Percentiles rank a stretch among this genome's conserved stretches.
phyloP scores from a whole-genome alignment of 1,140 invertebrate species.

The Aphis craccivora region DNA sequence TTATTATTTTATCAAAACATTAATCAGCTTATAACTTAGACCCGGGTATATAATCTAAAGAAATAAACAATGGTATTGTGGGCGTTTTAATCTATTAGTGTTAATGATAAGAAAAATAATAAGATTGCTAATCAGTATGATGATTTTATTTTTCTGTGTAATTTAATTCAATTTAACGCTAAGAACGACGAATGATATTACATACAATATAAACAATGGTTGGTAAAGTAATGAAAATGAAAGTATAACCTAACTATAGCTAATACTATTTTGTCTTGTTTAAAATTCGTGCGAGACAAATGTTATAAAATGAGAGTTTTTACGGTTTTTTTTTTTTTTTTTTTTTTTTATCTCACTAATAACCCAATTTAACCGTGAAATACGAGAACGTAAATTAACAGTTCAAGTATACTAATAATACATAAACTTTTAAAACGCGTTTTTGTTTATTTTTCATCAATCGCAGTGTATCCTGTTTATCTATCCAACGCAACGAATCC shows the following conservation, averaged over 20 bases:
- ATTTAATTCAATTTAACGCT: background rate
- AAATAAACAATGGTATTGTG: background rate
- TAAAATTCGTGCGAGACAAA: background rate
- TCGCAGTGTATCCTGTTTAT: background rate
- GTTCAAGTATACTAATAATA: background rate
- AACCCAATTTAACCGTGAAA: background rate
- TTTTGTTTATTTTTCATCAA: background rate
- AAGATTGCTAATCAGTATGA: background rate
- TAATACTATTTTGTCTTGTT: background rate
- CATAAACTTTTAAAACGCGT: background rate
- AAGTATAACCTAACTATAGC: background rate
- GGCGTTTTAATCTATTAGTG: background rate
- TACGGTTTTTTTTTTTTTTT: background rate
- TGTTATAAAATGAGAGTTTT: background rate
- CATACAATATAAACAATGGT: background rate
- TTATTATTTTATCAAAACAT: background rate
- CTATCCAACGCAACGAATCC: no score
- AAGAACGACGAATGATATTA: background rate
- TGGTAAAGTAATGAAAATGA: constrained; percentile 4
- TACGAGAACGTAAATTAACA: background rate
- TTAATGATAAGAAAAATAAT: background rate
- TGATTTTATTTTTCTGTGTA: background rate
- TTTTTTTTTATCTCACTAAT: background rate
- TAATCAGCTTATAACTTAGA: background rate
- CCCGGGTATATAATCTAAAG: background rate